Base-by-base conservation (phyloP, 2,888 invertebrate species). In the Apoda limacodes region DNA sequence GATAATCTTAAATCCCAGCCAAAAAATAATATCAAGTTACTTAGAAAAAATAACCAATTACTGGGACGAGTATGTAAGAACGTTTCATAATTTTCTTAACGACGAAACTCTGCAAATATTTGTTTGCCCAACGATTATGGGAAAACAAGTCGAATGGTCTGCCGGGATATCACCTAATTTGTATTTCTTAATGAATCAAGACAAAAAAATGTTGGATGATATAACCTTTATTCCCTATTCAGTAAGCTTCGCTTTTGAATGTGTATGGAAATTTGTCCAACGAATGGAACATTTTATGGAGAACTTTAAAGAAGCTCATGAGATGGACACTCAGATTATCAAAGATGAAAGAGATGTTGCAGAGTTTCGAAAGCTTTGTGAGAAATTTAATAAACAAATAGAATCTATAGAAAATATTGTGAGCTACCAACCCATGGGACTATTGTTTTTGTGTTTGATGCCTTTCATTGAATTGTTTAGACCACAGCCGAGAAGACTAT, bases 111-210 rank as follows among this genome's bases (percentile, higher is more conserved):
- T 89, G 48, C 81, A 85, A 47, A 84, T 88, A 29, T 93, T 93
- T 49, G 92, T 91, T 3, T 87, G 88, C 85, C 94, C 94, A 0
- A 85, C 89, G 10, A 89, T 95, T 39, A 92, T 93, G 83, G 90
- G 88, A 10, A 89, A 91, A 50, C 85, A 87, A 52, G 90, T 93
- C 45, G 88, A 90, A 23, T 85, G 90, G 57, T 85, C 89, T 0
- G 88, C 89, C 32, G 90, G 90, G 2, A 78, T 83, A 14, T 86
- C 92, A 0, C 93, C 93, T 0, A 85, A 86, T 37, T 67, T 94
- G 17, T 72, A 82, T 22, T 87, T 86, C 46, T 83, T 92, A 29
- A 75, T 94, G 55, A 83, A 85, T 30, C 85, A 86, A 40, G 92
- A 94, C 59, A 70, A 75, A 27, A 48, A 71, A 12, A 70, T 90